These are phyloP conservation scores for Ophiodon elongatus DNA, from an alignment of 2,113 vertebrate species.

Conservation along the genomic window DNA sequence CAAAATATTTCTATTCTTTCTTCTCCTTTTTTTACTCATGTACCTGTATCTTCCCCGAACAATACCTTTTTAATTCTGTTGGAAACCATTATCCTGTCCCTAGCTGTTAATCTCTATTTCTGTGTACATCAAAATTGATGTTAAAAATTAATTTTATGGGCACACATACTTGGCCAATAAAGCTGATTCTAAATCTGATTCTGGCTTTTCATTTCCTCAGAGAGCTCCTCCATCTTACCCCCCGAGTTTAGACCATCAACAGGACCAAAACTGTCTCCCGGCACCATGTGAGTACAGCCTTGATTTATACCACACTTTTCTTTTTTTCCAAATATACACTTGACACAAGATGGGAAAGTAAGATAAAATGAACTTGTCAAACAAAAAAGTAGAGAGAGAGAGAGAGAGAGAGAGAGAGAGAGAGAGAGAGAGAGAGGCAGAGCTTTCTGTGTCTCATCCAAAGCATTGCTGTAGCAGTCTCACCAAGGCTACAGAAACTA, in stretches of 20 bases:
- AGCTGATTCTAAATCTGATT: background rate
- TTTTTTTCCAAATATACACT: conserved; percentile 60
- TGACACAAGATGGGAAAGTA: conserved; percentile 63
- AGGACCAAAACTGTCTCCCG: conserved; percentile 15
- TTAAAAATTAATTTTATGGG: too few relatives aligned
- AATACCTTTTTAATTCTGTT: too few relatives aligned
- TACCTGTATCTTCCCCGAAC: too few relatives aligned
- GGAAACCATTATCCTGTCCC: too few relatives aligned
- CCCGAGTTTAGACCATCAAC: conserved; percentile 24
- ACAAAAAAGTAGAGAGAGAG: conserved; percentile 58
- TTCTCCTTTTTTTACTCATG: too few relatives aligned
- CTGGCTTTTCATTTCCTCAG: conserved; percentile 34
- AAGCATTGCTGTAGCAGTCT: conserved; percentile 66
- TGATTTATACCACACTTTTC: conserved; percentile 50
- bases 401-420: conserved; percentile 50
- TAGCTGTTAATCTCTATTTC: too few relatives aligned
- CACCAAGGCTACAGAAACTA: conserved; percentile 78
- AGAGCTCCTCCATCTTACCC: conserved; percentile 39
- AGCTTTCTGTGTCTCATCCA: conserved; percentile 66
- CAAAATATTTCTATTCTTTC: too few relatives aligned
- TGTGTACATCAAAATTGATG: too few relatives aligned
- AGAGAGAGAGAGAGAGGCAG: conserved; percentile 46
- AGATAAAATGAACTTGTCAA: conserved; percentile 74
- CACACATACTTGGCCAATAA: background rate
- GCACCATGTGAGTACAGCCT: conserved; percentile 40